Evolutionary conservation across 1,140 invertebrate genomes (phyloP), one percentile per base, ranked within the genome.

Genomic region (Olivierus martensii): DNA sequence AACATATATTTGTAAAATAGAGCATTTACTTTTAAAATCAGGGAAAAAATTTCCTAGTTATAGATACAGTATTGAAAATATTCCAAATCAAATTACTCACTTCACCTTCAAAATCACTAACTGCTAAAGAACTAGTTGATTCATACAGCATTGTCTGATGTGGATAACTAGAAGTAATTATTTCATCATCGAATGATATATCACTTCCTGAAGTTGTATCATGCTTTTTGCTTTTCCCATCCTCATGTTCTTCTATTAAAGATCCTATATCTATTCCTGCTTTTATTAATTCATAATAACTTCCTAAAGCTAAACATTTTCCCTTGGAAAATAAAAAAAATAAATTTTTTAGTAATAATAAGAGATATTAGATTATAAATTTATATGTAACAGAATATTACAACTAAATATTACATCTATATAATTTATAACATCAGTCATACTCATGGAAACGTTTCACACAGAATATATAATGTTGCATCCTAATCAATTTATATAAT

Each of bases 201-300:
- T 21, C 49, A n/a, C 50, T 56, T n/a, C 35, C 21, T 1, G 39
- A 49, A 3, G 53, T 46, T n/a, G n/a, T n/a, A n/a, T n/a, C n/a
- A 1, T 43, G 42, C 50, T 52, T 52, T 21, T 52, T 46, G 5
- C 51, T 43, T 15, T 42, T 22, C 18, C 39, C 51, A 0, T 52
- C 36, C 12, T 52, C 55, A 17, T 52, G 46, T 36, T 53, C 50
- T 41, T 56, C 56, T 51, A 55, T 52, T n/a, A 55, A 14, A n/a
- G 53, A 51, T 7, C 52, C 56, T 17, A 62, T 45, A 48, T 62
- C 60, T 1, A 59, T 48, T 9, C 61, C 61, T 5, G 49, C 15
- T 18, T 52, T 51, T 6, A 49, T 48, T 28, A 62, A 37, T 17
- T 62, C 35, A 4, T 56, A 17, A 35, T 58, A 63, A n/a, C 46